Conservation (phyloP, 2,888 invertebrate species). For the Coecobrya sp. region DNA sequence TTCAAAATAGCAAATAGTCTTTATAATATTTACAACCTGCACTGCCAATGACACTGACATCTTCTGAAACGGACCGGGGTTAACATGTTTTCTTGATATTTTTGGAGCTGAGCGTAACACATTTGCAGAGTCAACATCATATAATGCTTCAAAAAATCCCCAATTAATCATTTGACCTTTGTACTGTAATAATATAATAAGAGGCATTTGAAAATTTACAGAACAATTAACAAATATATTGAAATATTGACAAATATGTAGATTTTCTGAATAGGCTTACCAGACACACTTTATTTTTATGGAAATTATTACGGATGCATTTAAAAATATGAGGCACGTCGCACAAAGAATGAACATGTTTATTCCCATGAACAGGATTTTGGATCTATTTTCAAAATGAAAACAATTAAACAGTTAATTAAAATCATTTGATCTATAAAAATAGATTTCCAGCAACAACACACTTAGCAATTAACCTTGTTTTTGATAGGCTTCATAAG, state of each 20-base stretch:
- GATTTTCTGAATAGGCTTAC: too few relatives aligned
- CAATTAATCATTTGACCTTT: not conserved
- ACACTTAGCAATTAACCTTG: too few relatives aligned
- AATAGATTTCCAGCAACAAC: too few relatives aligned
- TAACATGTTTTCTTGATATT: slow-evolving; percentile 19
- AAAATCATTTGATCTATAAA: too few relatives aligned
- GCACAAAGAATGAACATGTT: slow-evolving; percentile 8
- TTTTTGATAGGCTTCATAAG: too few relatives aligned
- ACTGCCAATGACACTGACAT: slow-evolving; percentile 45
- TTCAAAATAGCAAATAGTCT: too few relatives aligned
- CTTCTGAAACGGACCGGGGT: slow-evolving; percentile 51
- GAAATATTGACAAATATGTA: too few relatives aligned
- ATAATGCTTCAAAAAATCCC: slow-evolving; percentile 14
- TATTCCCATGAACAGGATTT: too few relatives aligned
- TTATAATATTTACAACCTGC: too few relatives aligned
- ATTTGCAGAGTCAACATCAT: not conserved
- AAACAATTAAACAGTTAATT: too few relatives aligned
- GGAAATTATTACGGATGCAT: slow-evolving; percentile 48
- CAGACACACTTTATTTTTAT: not conserved
- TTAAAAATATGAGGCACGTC: slow-evolving; percentile 59
- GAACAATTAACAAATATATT: not conserved
- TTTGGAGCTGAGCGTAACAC: slow-evolving; percentile 14
- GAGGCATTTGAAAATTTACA: not conserved
- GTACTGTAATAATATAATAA: too few relatives aligned
- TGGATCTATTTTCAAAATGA: too few relatives aligned